Evolutionary conservation across 2,888 invertebrate species (phyloP).

Genomic region (Apomyelois bistriatella): DNA sequence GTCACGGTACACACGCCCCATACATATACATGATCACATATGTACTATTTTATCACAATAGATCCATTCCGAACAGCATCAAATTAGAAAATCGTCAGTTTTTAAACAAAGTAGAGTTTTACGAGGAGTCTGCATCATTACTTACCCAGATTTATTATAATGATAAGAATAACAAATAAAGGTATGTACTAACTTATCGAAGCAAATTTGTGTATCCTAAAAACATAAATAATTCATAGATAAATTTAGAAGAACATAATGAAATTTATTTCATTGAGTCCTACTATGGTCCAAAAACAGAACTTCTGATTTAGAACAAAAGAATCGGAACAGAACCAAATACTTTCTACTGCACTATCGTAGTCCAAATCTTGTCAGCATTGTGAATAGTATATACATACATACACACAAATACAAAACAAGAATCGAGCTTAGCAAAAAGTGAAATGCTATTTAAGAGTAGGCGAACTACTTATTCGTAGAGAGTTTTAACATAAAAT

Average conservation of each 20-base stretch:
- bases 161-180: too few relatives aligned
- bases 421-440: conserved; percentile 1
- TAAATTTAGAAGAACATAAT: too few relatives aligned
- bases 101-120: too few relatives aligned
- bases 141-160: too few relatives aligned
- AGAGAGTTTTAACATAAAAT: background rate
- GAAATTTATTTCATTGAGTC: too few relatives aligned
- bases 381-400: background rate
- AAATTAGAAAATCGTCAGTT: background rate
- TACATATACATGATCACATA: conserved; percentile 1
- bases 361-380: background rate
- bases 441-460: conserved; percentile 3
- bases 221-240: too few relatives aligned
- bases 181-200: too few relatives aligned
- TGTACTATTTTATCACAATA: conserved; percentile 4
- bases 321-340: background rate
- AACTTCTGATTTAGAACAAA: background rate
- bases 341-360: background rate
- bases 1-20: conserved; percentile 21
- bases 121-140: too few relatives aligned
- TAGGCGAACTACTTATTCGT: conserved; percentile 3
- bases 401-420: background rate
- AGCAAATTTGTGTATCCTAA: too few relatives aligned
- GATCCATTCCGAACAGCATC: background rate
- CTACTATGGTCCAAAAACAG: background rate